Percentiles rank a stretch among this genome's conserved stretches.
These are phyloP conservation scores for Carcharodon carcharias DNA, from an alignment of 2,797 vertebrate species.

Conservation along the genomic window DNA sequence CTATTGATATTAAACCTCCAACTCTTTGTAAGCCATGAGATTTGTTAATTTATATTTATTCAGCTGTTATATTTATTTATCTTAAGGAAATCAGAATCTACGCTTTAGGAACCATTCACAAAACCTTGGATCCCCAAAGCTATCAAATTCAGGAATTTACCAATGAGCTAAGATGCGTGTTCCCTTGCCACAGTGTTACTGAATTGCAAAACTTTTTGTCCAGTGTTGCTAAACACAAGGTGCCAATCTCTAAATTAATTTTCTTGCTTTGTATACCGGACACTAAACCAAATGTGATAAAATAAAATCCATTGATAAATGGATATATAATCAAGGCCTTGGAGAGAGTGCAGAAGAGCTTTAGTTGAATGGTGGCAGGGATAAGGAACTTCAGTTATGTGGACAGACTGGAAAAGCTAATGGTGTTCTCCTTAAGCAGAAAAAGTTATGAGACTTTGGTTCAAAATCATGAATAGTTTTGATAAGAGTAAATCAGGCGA, in stretches of 20 bases:
- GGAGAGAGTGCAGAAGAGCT: not conserved
- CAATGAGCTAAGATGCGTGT: not conserved
- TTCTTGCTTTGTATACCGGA: not conserved
- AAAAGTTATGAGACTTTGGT: not conserved
- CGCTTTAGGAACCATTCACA: not conserved
- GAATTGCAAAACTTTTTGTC: not conserved
- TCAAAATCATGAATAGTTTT: no score
- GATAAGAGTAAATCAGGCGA: no score
- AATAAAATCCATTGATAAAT: no score
- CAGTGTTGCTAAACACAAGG: not conserved
- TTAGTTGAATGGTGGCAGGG: not conserved
- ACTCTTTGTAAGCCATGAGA: not conserved
- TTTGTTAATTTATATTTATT: not conserved
- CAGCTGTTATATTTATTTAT: not conserved
- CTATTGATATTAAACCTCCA: not conserved
- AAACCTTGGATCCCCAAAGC: not conserved
- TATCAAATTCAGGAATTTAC: not conserved
- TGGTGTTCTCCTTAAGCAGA: not conserved
- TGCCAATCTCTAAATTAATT: not conserved
- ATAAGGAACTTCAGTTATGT: not conserved
- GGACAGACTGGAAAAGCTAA: not conserved
- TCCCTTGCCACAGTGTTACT: not conserved
- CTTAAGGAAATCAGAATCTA: not conserved
- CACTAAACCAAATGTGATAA: not conserved
- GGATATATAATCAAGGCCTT: not conserved